phyloP scores from a whole-genome alignment of 2,797 vertebrate species.

The Parauchenoglanis punctatus region DNA sequence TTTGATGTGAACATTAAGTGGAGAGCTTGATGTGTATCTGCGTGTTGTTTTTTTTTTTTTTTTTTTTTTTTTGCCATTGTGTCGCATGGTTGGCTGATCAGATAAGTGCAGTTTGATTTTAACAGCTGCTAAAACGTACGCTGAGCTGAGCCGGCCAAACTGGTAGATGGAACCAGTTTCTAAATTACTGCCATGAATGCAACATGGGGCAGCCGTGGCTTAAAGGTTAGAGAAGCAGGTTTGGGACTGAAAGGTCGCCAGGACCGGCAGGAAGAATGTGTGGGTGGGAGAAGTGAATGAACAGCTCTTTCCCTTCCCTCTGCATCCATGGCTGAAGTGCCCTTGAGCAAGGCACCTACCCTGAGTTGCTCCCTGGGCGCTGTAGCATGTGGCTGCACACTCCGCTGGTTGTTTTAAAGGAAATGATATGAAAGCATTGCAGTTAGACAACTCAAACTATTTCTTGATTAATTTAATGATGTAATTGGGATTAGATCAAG shows the following conservation, averaged over 20 bases:
- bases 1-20: neutral
- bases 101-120: neutral
- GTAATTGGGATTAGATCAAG: neutral
- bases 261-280: no score
- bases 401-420: neutral
- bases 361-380: no score
- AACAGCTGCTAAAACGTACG: neutral
- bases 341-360: no score
- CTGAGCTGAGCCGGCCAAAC: neutral
- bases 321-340: no score
- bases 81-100: neutral
- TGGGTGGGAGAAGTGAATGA: no score
- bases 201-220: no score
- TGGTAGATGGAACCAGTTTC: neutral
- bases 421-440: neutral
- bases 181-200: neutral
- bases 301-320: no score
- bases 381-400: no score
- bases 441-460: neutral
- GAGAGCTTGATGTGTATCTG: neutral
- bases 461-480: neutral
- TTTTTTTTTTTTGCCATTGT: neutral
- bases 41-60: no score
- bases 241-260: no score
- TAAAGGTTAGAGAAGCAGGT: neutral